phyloP scores from a whole-genome alignment of 2,113 vertebrate genomes.

The Amazona guildingii region DNA sequence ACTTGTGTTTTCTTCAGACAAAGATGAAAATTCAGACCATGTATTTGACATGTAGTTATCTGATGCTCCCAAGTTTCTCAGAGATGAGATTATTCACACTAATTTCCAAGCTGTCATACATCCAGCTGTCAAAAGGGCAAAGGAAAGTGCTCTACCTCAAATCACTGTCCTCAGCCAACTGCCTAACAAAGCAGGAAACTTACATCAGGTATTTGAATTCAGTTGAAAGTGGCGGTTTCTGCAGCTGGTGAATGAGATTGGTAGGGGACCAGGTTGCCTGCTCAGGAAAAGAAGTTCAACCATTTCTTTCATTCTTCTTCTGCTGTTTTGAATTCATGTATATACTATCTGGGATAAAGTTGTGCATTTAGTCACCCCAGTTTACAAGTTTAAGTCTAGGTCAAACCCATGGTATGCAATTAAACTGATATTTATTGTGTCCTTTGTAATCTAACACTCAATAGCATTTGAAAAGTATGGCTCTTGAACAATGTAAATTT shows the following conservation, averaged over 20 bases:
- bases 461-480: not conserved
- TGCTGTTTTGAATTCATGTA: not conserved
- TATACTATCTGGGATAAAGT: not conserved
- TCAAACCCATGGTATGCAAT: not conserved
- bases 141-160: not conserved
- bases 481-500: conserved; percentile 12
- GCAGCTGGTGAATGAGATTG: not conserved
- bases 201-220: not conserved
- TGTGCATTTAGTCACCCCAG: not conserved
- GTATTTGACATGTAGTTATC: not conserved
- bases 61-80: not conserved
- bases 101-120: not conserved
- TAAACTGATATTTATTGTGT: not conserved
- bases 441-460: not conserved
- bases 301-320: not conserved
- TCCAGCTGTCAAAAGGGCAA: not conserved
- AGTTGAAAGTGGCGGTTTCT: not conserved
- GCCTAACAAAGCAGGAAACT: not conserved
- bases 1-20: not conserved
- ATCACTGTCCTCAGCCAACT: not conserved
- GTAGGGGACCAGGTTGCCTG: not conserved
- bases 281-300: not conserved
- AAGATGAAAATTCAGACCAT: not conserved
- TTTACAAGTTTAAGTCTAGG: not conserved
- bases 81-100: not conserved